phyloP scores from a whole-genome alignment of 2,888 invertebrate genomes.

The Lamellibrachia satsuma region DNA sequence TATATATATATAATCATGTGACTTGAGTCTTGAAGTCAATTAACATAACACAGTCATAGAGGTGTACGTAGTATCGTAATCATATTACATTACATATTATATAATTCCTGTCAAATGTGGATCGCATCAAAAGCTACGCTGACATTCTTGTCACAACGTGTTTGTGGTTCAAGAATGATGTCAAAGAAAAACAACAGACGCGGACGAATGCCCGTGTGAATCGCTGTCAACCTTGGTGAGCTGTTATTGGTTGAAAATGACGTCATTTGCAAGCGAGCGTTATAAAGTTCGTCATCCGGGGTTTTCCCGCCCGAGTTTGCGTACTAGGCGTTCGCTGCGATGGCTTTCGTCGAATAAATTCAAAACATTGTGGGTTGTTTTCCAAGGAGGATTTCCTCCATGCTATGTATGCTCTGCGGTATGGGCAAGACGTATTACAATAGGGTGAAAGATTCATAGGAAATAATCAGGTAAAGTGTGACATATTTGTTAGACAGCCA shows the following conservation, averaged over 20 bases:
- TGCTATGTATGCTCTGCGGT: slow-evolving; percentile 17
- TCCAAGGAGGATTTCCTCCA: slow-evolving; percentile 13
- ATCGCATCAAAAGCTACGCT: background rate
- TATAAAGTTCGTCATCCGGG: slow-evolving; percentile 13
- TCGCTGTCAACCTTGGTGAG: background rate
- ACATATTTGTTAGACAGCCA: slow-evolving; percentile 7
- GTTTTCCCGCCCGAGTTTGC: slow-evolving; percentile 17
- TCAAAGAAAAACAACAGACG: background rate
- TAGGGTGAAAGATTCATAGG: slow-evolving; percentile 17
- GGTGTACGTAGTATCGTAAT: too few species aligned
- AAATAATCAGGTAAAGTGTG: slow-evolving; percentile 6
- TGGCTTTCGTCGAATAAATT: slow-evolving; percentile 17
- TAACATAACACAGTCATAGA: too few species aligned
- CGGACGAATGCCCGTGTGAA: background rate
- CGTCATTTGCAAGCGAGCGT: slow-evolving; percentile 13
- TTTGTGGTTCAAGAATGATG: background rate
- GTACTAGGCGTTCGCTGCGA: slow-evolving; percentile 17
- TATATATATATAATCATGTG: too few species aligned
- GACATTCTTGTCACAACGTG: background rate
- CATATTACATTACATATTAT: background rate
- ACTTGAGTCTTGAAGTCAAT: too few species aligned
- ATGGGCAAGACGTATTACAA: slow-evolving; percentile 12
- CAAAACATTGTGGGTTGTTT: slow-evolving; percentile 11
- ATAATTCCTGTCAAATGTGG: background rate
- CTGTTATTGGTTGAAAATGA: slow-evolving; percentile 10